Evolutionary conservation across 2,888 invertebrate species (phyloP), one percentile per base, ranked within the genome.

Genomic region (Latrodectus elegans): DNA sequence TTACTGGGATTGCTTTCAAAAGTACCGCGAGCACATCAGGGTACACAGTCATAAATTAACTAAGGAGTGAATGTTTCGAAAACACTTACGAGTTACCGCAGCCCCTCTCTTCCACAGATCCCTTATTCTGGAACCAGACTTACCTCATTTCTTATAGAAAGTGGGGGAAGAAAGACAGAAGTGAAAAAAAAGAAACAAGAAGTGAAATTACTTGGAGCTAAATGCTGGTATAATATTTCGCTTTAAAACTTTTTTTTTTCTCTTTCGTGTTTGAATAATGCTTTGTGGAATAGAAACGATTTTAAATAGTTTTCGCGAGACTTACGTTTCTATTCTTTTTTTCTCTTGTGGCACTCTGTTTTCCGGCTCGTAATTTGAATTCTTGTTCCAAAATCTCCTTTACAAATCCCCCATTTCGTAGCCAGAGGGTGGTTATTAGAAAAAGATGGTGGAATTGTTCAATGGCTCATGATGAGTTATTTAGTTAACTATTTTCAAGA

Each of bases 201-300:
- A 52, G 68, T 11, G 68, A 68, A 77, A 77, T 68, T 77, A 53
- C 77, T 77, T 52, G 53, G 53, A 77, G 26, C 53, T 68, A 68
- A 70, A 77, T 53, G 68, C 67, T 67, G 38, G 52, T 51, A 67
- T 77, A 67, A 67, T 77, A 52, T 77, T 26, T 77, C 77, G 68
- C 52, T 68, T 68, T 68, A 26, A 26, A 68, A 68, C 17, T 52
- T 51, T 26, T 52, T 52, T 68, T 68, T 77, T 77, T 68, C 53
- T 8, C 53, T 15, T 10, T 8, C 52, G 53, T 53, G 12, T 65
- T 67, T 67, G 76, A 76, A 64, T 76, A 76, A 68, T 68, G 53
- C 26, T 67, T 60, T 60, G 22, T 17, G 11, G 68, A 11, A 11
- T 68, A 11, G 26, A 49, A 77, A 77, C 26, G 68, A 26, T 68